These are phyloP conservation scores for Gobiocypris rarus DNA, from an alignment of 2,113 vertebrate species.

Conservation along the genomic window DNA sequence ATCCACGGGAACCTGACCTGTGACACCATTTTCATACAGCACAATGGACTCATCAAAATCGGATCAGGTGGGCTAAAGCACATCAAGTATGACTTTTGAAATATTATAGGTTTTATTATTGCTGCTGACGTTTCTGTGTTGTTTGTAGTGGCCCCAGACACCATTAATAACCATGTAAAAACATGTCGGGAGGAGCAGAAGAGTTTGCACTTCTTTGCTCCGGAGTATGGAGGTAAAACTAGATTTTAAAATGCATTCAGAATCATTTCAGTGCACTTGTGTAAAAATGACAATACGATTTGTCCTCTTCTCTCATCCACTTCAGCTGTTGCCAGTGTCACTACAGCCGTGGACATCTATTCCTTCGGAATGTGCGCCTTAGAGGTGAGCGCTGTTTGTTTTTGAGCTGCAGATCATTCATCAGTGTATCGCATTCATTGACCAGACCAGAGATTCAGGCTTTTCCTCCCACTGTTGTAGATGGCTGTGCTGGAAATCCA, in stretches of 20 bases:
- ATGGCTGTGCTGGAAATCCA: slow-evolving; percentile 99
- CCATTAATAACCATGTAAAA: slow-evolving; percentile 99
- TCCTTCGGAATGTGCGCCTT: slow-evolving; percentile 99
- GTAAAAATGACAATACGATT: background rate
- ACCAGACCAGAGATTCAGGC: background rate
- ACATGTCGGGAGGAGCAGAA: slow-evolving; percentile 99
- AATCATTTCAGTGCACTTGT: background rate
- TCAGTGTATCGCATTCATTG: background rate
- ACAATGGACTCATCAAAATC: slow-evolving; percentile 98
- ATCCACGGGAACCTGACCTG: slow-evolving; percentile 99
- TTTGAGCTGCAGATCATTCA: background rate
- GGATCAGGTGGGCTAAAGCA: slow-evolving; percentile 85
- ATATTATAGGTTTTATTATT: background rate
- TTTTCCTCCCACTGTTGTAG: slow-evolving; percentile 67
- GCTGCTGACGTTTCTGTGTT: background rate
- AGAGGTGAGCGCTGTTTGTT: slow-evolving; percentile 84
- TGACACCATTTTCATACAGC: slow-evolving; percentile 99
- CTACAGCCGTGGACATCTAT: slow-evolving; percentile 98
- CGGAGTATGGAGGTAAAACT: slow-evolving; percentile 91
- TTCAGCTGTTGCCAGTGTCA: slow-evolving; percentile 89
- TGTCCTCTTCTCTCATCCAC: slow-evolving; percentile 29
- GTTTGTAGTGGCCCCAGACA: slow-evolving; percentile 93
- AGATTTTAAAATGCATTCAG: background rate
- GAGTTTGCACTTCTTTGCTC: slow-evolving; percentile 98
- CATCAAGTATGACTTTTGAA: background rate